Evolutionary conservation across 2,888 invertebrate genomes (phyloP), one percentile per base, ranked within the genome.

Genomic region (Sarcophaga caerulescens): DNA sequence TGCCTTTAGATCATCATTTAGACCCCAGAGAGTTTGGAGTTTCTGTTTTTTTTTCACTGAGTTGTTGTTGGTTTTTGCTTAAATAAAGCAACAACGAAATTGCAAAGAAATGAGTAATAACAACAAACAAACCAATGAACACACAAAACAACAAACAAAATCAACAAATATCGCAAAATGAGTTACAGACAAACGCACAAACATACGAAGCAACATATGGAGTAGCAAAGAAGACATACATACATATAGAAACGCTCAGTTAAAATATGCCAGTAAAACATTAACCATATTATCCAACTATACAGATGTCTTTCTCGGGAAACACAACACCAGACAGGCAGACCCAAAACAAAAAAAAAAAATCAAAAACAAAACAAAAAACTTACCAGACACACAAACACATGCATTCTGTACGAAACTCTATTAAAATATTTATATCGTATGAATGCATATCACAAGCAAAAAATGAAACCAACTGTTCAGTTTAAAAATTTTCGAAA

Each of bases 251-350:
- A 25, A 70, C 5, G 5, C 5, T 14, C 52, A 52, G 17, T 11
- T 14, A 47, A 52, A 52, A 14, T 17, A 52, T 52, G 65, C n/a
- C 68, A 77, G 60, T 57, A 69, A 25, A 68, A 80, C 76, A 80
- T 66, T 73, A 85, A 77, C 71, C 63, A 74, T 79, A 70, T 35
- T 35, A 81, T 59, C 60, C 68, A 62, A 85, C 60, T 23, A 80
- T 35, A 82, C 85, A 82, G 62, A 82, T 82, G 85, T 71, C 85
- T 82, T 85, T 44, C 76, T 62, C 47, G 44, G 69, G 14, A 76
- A 25, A 59, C 25, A 75, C 75, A 74, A 52, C 45, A 76, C 80
- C 84, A 79, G 73, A 78, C 78, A 4, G 59, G 65, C 75, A 70
- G 25, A 57, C 79, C 70, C 69, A 60, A 76, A 57, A 44, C 44